phyloP scores from a whole-genome alignment of 2,113 vertebrate genomes.

The Marcusenius ussheri region DNA sequence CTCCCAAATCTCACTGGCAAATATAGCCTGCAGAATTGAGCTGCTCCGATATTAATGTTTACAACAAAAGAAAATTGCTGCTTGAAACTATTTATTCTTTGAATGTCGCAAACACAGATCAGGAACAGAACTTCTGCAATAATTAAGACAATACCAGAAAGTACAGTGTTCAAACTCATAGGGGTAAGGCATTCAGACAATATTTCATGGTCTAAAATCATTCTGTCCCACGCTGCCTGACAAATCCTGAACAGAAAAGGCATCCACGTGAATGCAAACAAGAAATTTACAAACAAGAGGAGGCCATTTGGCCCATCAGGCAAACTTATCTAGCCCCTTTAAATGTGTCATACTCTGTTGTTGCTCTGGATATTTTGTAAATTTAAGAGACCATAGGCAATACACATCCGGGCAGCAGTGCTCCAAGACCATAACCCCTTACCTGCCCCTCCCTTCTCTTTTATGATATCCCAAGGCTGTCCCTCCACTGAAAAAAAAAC shows the following conservation, averaged over 20 bases:
- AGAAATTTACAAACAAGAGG: too few species aligned
- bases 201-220: not conserved
- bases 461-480: not conserved
- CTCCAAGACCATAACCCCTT: not conserved
- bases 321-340: not conserved
- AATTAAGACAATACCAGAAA: not conserved
- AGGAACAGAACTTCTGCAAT: conserved; percentile 19
- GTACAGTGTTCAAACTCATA: not conserved
- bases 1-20: conserved; percentile 25
- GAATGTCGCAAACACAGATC: conserved; percentile 22
- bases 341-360: not conserved
- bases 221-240: not conserved
- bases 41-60: not conserved
- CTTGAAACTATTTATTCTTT: conserved; percentile 1
- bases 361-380: not conserved
- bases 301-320: too few species aligned
- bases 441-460: not conserved
- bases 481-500: not conserved
- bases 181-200: conserved; percentile 7
- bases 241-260: not conserved
- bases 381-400: conserved; percentile 5
- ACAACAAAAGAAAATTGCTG: conserved; percentile 7
- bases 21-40: conserved; percentile 18
- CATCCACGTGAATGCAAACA: not conserved
- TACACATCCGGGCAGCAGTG: not conserved